Percentiles rank a stretch among this genome's conserved stretches.
Evolutionary conservation across 2,888 invertebrate genomes (phyloP).

Genomic region (Lithophane leautieri): DNA sequence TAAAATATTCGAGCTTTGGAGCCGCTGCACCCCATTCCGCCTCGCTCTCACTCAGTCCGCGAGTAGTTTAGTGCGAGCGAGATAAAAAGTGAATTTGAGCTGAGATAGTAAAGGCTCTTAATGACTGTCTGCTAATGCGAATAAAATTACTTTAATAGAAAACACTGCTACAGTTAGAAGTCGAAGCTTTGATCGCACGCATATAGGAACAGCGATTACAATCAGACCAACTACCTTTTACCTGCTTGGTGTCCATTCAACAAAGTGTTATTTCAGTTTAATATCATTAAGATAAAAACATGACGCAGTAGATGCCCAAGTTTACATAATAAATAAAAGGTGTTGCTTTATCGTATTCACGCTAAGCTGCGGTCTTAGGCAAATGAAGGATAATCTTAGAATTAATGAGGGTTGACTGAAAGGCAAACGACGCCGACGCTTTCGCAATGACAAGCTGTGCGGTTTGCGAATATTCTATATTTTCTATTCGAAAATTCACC

Average conservation of each 20-base stretch:
- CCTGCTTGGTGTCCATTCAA: background rate
- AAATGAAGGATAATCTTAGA: constrained; percentile 74
- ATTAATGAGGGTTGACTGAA: constrained; percentile 66
- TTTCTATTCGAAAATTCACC: constrained; percentile 3
- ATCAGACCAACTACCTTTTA: background rate
- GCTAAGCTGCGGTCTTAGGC: constrained; percentile 64
- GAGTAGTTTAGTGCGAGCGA: too few relatives aligned
- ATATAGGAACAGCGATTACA: background rate
- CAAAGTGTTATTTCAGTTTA: background rate
- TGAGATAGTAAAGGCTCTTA: too few relatives aligned
- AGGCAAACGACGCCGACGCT: constrained; percentile 44
- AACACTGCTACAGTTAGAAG: background rate
- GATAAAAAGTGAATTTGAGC: too few relatives aligned
- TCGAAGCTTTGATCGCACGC: background rate
- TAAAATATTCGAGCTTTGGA: too few relatives aligned
- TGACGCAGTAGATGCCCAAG: constrained; percentile 33
- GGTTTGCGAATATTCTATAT: constrained; percentile 51
- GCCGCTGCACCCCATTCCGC: too few relatives aligned
- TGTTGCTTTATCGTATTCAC: constrained; percentile 50
- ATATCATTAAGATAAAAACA: constrained; percentile 7
- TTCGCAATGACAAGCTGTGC: constrained; percentile 42
- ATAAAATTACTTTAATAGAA: background rate
- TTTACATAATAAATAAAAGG: constrained; percentile 57
- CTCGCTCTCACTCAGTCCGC: too few relatives aligned
- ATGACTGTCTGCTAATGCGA: background rate